These are phyloP conservation scores for Takifugu bimaculatus DNA, from an alignment of 2,113 vertebrate species.

Conservation along the genomic window DNA sequence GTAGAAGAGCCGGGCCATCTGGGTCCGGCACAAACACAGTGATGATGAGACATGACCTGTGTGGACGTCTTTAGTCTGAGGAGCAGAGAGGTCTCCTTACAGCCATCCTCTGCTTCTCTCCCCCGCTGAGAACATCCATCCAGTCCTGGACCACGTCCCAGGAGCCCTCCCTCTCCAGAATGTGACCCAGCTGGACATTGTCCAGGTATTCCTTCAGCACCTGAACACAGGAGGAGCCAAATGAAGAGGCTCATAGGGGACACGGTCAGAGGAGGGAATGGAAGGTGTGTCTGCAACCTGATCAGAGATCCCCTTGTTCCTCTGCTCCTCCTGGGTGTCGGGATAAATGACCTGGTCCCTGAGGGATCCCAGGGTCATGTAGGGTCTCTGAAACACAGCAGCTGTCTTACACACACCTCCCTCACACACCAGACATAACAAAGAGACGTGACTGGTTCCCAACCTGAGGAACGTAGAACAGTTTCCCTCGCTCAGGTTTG, in stretches of 20 bases:
- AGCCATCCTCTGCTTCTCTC: constrained; percentile 98
- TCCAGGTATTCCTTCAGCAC: constrained; percentile 96
- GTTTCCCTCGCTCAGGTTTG: constrained; percentile 93
- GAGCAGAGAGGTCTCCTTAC: constrained; percentile 68
- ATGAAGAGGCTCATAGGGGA: background rate
- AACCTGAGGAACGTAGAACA: constrained; percentile 99
- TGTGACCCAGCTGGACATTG: constrained; percentile 93
- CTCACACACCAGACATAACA: background rate
- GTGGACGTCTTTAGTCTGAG: too few species aligned
- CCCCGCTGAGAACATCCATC: constrained; percentile 99
- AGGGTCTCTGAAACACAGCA: constrained; percentile 82
- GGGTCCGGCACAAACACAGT: background rate
- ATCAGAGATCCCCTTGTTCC: constrained; percentile 89
- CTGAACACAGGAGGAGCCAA: constrained; percentile 55
- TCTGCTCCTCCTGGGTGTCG: constrained; percentile 88
- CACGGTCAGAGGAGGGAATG: background rate
- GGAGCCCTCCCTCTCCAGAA: constrained; percentile 89
- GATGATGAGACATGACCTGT: too few species aligned
- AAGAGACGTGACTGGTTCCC: too few species aligned
- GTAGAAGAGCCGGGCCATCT: constrained; percentile 98
- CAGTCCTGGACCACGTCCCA: constrained; percentile 95
- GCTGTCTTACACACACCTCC: background rate
- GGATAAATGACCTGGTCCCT: constrained; percentile 98
- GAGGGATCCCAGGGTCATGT: constrained; percentile 94
- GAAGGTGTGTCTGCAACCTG: constrained; percentile 66